Conservation (phyloP, 1,140 invertebrate species). For the Drosophila setifemur region DNA sequence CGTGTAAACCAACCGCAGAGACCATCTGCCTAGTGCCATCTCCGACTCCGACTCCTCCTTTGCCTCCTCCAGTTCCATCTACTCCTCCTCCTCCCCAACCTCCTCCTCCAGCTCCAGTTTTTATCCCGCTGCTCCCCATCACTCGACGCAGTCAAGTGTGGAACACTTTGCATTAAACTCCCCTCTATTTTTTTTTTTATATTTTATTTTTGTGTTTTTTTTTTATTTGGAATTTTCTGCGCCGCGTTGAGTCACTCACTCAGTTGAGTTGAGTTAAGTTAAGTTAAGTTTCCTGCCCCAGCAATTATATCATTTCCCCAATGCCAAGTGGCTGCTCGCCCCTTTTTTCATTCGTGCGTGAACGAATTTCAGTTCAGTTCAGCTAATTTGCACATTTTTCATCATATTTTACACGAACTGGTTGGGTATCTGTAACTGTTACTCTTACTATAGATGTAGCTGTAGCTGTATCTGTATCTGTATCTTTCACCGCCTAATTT, state of each 20-base stretch:
- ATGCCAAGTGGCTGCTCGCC: slow-evolving; percentile 50
- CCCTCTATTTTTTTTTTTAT: not conserved
- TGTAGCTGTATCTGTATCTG: too few species aligned
- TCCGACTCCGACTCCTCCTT: not conserved
- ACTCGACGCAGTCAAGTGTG: slow-evolving; percentile 65
- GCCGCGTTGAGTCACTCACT: slow-evolving; percentile 61
- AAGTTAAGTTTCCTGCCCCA: slow-evolving; percentile 75
- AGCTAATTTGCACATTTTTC: slow-evolving; percentile 67
- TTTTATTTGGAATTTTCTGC: not conserved
- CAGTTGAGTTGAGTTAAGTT: too few species aligned
- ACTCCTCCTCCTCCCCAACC: not conserved
- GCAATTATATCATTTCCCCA: slow-evolving; percentile 77
- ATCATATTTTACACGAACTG: slow-evolving; percentile 31
- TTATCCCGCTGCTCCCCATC: slow-evolving; percentile 9
- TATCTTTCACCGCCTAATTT: slow-evolving; percentile 36
- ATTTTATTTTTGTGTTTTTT: not conserved
- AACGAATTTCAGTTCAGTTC: slow-evolving; percentile 71
- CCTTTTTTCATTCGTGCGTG: slow-evolving; percentile 72
- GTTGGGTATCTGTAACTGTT: not conserved
- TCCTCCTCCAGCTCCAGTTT: not conserved
- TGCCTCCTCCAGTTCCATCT: not conserved
- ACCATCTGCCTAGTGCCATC: not conserved
- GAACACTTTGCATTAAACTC: slow-evolving; percentile 59
- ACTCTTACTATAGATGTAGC: slow-evolving; percentile 7
- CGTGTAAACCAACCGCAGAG: slow-evolving; percentile 29